phyloP scores from a whole-genome alignment of 2,113 vertebrate genomes.

The Perca schrenkii region DNA sequence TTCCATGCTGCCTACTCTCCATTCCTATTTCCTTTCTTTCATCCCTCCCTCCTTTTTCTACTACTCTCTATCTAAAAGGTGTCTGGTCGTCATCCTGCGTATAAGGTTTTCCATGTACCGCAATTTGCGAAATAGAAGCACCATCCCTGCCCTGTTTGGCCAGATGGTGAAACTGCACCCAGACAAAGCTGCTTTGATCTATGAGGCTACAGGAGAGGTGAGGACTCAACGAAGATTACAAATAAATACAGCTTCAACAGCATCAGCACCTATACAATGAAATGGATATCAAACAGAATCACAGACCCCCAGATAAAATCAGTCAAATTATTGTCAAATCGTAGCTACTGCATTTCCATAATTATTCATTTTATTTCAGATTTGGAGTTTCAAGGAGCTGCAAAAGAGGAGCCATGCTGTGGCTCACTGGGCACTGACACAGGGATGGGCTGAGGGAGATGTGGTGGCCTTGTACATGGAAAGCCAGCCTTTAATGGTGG shows the following conservation, averaged over 20 bases:
- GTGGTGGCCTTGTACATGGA: slow-evolving; percentile 91
- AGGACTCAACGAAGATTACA: slow-evolving; percentile 45
- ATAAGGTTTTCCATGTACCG: slow-evolving; percentile 82
- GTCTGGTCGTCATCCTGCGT: slow-evolving; percentile 82
- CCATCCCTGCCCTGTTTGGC: slow-evolving; percentile 87
- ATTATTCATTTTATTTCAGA: slow-evolving; percentile 37
- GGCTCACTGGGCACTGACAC: slow-evolving; percentile 83
- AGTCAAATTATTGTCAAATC: neutral
- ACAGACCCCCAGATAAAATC: no score
- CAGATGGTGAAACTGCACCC: slow-evolving; percentile 79
- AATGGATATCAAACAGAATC: neutral
- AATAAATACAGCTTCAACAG: neutral
- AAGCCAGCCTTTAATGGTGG: slow-evolving; percentile 86
- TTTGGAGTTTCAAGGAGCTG: slow-evolving; percentile 88
- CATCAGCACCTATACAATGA: neutral
- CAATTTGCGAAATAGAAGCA: slow-evolving; percentile 77
- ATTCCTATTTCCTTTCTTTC: neutral
- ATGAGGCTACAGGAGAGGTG: slow-evolving; percentile 83
- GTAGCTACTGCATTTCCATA: neutral
- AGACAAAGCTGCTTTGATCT: slow-evolving; percentile 87
- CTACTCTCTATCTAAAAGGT: slow-evolving; percentile 71
- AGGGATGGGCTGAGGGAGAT: slow-evolving; percentile 84
- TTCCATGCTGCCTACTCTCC: neutral
- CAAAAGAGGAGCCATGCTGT: slow-evolving; percentile 86
- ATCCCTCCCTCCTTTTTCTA: neutral